Base-by-base conservation (phyloP, 2,888 invertebrate genomes). In the Pseudococcus longispinus region DNA sequence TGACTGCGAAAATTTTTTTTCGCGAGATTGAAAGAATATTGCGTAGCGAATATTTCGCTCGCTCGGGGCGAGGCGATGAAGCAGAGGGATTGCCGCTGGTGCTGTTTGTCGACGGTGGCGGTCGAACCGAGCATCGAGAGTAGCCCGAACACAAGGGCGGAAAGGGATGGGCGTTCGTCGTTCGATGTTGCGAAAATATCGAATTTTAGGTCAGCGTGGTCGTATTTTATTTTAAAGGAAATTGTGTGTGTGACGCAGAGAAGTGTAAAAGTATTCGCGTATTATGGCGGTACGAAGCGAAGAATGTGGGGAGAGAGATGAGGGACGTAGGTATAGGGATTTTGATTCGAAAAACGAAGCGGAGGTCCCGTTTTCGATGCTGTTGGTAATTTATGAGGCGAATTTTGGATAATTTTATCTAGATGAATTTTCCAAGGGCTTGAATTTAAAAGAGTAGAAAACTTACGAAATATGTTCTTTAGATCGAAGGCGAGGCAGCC, bases 111-210 rank as follows among this genome's bases (percentile, higher is more conserved):
- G 82, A 82, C 44, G 82, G 44, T 42, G 82, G 44, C 44, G 32
- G 44, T 44, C 20, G 37, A 82, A 20, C 44, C 42, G 23, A 60
- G 60, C 60, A 23, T 23, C 60, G 60, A 60, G 60, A 60, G 60
- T 60, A 60, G 60, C 60, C 23, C 23, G 9, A 60, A 20, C 13
- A 9, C 8, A 23, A 1, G 8, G 60, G 8, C 2, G 60, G 60
- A 23, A 8, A 1, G 8, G 5, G 60, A 20, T 3, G 60, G 60
- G 20, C 20, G 60, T 60, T 60, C 60, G 60, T 60, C 60, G 60
- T 60, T 60, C 60, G 60, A 60, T 60, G 60, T 60, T 60, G 60
- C 60, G 60, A 60, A 60, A 60, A 60, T 60, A 60, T 60, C 60
- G 60, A 60, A 60, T 60, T 60, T 60, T 60, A 60, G 60, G 60